Evolutionary conservation across 2,888 invertebrate genomes (phyloP), one percentile per base, ranked within the genome.

Genomic region (Dolichomitus sp.): DNA sequence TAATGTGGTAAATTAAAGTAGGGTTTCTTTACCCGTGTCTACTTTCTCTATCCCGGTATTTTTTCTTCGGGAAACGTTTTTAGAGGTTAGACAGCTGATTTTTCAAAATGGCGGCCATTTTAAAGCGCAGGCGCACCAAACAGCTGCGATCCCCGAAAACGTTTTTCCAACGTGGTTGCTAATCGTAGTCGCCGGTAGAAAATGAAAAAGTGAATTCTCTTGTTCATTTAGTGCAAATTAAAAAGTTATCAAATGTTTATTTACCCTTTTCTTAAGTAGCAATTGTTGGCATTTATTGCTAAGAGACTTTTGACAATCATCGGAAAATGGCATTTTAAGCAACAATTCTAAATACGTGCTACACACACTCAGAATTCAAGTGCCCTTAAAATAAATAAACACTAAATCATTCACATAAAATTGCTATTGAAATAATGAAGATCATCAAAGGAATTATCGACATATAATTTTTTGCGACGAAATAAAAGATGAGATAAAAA

Each of bases 21-120:
- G 27, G 5, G 12, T 0, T 54, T 54, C 3, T 27, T 54, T 12
- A 12, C 54, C 3, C 27, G 14, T 54, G 23, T 12, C 27, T 54
- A 14, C 52, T 52, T 54, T 69, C 48, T 23, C 5, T 23, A n/a
- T 9, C 19, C 23, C n/a, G 54, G 33, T 23, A 9, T 54, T 40
- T 52, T 9, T 69, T 23, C 37, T 27, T 54, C 11, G 9, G 7
- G 2, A 17, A 33, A 14, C 27, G 11, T n/a, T 33, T 37, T 23
- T 50, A 11, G 2, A 11, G 50, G 19, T 68, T 19, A 33, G n/a
- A 50, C 66, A 66, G 68, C 50, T 68, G 50, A 33, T 52, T 12
- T 14, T n/a, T 69, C 4, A 52, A 69, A 40, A 69, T 54, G 52
- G 54, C 52, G 52, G 40, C 14, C 2, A 6, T 4, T 11, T 45